A percentile compares a stretch with the other conserved stretches of the same genome.
phyloP scores from a whole-genome alignment of 92 coral and sea anemone species.

The Palythoa grandis region DNA sequence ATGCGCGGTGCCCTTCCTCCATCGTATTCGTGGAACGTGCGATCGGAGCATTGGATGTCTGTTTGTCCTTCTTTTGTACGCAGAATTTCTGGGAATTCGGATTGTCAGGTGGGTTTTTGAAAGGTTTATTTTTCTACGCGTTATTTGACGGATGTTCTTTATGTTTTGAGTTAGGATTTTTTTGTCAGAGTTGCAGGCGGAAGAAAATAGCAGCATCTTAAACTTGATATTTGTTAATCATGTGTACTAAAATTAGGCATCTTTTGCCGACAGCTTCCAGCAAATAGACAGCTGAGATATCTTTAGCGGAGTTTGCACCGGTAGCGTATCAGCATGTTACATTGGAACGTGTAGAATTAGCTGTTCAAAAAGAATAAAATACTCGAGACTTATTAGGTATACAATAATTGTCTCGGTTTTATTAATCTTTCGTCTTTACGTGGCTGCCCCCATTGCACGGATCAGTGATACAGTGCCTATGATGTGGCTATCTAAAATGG shows the following conservation, averaged over 20 bases:
- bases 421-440: not conserved
- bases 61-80: conserved; percentile 41
- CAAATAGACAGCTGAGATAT: conserved; percentile 30
- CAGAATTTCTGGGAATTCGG: conserved; percentile 36
- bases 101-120: conserved; percentile 36
- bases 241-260: conserved; percentile 23
- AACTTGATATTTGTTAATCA: conserved; percentile 20
- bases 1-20: conserved; percentile 40
- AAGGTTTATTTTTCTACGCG: not conserved
- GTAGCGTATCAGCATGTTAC: not conserved
- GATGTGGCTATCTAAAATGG: not conserved
- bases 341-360: not conserved
- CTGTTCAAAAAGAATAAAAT: not conserved
- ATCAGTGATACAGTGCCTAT: not conserved
- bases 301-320: not conserved
- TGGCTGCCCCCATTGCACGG: not conserved
- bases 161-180: not conserved
- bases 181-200: conserved; percentile 32
- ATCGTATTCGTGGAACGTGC: conserved; percentile 49
- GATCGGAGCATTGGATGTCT: conserved; percentile 31
- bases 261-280: conserved; percentile 28
- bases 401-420: not conserved
- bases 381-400: not conserved
- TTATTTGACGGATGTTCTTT: not conserved
- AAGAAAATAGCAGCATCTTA: not conserved